Base-by-base conservation (phyloP, 2,888 invertebrate species). In the Bombylius major region DNA sequence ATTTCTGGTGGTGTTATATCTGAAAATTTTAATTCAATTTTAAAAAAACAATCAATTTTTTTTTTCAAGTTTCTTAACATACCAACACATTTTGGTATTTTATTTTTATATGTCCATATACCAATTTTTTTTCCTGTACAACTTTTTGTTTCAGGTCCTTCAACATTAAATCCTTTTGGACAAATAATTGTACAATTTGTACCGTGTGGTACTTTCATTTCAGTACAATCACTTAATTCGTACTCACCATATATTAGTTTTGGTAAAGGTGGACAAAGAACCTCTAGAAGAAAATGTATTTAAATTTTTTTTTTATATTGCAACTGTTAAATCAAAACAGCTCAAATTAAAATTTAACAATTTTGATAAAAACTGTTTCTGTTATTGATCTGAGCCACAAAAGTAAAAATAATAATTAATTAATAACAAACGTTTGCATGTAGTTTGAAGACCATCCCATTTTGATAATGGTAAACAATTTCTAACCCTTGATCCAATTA, bases 391-490 rank as follows among this genome's bases (percentile, higher is more conserved):
- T 23, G 23, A 44, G 13, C 13, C 13, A 44, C 44, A 44, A 44
- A 12, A 44, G 44, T 44, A 12, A 2, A 12, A 13, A 36, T 34
- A 12, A 50, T 23, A 23, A 23, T 23, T 23, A 23, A 2, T 23
- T 23, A 23, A 53, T 36, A 42, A 64, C 68, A 70, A 70, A 83
- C 83, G 80, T 76, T 81, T 81, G 66, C 86, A 86, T 51, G 79
- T 75, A 1, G 81, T 78, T 59, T 78, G 79, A 12, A 84, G 71
- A 4, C 86, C 86, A 64, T 83, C 83, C 86, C 86, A 86, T 65
- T 79, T 77, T 0, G 82, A 80, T 49, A 83, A 72, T 0, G 84
- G 83, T 49, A 86, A 71, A 64, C 86, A 86, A 36, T 79, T 81
- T 46, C 85, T 70, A 59, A 78, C 77, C 59, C 76, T 75, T 14